A percentile compares a stretch with the other conserved stretches of the same genome.
These are phyloP conservation scores for Danio rerio DNA, from an alignment of 2,113 vertebrate species.

Conservation along the genomic window DNA sequence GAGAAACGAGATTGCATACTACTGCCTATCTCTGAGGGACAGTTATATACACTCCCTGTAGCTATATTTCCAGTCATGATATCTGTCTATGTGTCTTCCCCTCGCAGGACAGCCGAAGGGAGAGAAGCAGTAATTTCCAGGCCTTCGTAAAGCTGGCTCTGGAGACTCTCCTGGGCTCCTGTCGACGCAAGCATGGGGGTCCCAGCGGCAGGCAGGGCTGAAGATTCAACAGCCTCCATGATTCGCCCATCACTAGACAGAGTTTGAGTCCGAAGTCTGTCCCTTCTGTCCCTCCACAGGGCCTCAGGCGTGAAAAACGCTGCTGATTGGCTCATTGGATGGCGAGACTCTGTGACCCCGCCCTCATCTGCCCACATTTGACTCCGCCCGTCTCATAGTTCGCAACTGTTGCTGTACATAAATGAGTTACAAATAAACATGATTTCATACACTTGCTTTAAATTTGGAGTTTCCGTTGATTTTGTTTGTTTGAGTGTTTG, in stretches of 20 bases:
- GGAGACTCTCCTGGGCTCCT: constrained; percentile 80
- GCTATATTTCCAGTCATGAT: constrained; percentile 67
- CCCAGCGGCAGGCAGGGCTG: constrained; percentile 69
- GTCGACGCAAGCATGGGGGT: constrained; percentile 70
- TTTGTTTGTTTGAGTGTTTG: background rate
- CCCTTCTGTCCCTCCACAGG: constrained; percentile 43
- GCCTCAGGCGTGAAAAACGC: constrained; percentile 54
- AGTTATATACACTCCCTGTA: too few relatives aligned
- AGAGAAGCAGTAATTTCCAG: constrained; percentile 85
- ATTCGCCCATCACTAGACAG: constrained; percentile 55
- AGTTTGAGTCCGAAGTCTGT: constrained; percentile 58
- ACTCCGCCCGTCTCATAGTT: constrained; percentile 60
- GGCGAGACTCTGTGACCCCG: constrained; percentile 26
- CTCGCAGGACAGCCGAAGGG: constrained; percentile 81
- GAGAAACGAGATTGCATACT: background rate
- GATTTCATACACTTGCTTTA: constrained; percentile 11
- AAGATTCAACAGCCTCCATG: constrained; percentile 33
- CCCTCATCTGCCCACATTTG: constrained; percentile 24
- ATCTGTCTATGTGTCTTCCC: constrained; percentile 65
- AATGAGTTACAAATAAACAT: constrained; percentile 52
- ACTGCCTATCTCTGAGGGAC: background rate
- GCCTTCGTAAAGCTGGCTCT: constrained; percentile 81
- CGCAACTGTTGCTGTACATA: constrained; percentile 69
- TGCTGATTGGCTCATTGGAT: constrained; percentile 50
- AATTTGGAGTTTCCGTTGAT: background rate